Conservation (phyloP, 2,113 vertebrate genomes). For the Amblyopsis rosae region DNA sequence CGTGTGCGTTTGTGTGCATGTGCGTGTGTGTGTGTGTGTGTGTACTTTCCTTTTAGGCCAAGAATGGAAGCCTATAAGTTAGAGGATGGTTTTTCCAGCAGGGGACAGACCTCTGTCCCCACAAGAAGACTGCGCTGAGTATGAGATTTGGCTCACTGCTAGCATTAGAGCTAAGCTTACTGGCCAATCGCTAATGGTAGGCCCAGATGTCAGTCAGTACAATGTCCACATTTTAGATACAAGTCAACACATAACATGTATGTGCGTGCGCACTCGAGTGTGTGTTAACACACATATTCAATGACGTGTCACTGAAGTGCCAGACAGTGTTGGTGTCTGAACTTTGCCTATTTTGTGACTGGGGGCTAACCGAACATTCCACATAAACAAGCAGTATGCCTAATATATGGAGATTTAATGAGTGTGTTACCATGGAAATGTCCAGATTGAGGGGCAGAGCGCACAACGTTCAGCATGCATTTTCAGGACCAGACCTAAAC, state of each 20-base stretch:
- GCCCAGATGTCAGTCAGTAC: no score
- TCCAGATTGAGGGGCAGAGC: conserved; percentile 56
- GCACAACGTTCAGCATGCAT: conserved; percentile 55
- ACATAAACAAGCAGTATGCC: conserved; percentile 53
- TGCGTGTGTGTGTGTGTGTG: no score
- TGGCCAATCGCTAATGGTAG: no score
- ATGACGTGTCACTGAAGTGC: no score
- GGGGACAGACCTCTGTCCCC: no score
- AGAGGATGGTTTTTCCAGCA: no score
- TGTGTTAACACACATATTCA: no score
- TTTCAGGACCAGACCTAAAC: conserved; percentile 60
- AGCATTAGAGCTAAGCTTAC: no score
- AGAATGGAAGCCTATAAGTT: neutral
- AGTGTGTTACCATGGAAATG: conserved; percentile 55
- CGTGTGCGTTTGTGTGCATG: neutral
- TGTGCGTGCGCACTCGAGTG: conserved; percentile 11
- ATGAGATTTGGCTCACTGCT: conserved; percentile 6
- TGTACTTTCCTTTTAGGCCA: neutral
- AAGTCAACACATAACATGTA: neutral
- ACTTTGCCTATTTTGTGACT: no score
- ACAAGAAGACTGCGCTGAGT: neutral
- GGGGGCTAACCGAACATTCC: conserved; percentile 37
- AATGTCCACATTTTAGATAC: no score
- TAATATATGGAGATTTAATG: conserved; percentile 64
- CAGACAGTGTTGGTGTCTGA: no score